A percentile compares a stretch with the other conserved stretches of the same genome.
phyloP scores from a whole-genome alignment of 2,113 vertebrate genomes.

The Pachypanchax playfairii region DNA sequence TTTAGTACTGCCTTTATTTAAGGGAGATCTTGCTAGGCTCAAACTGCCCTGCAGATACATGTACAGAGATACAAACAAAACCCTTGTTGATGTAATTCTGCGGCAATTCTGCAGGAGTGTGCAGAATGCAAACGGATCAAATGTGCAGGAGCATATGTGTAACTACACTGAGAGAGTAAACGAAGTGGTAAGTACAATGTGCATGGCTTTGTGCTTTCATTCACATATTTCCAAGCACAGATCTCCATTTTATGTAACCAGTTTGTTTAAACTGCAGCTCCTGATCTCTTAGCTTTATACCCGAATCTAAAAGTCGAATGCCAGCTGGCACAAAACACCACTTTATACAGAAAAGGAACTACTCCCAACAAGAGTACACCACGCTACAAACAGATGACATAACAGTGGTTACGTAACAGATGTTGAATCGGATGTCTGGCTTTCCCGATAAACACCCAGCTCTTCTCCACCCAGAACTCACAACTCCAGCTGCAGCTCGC shows the following conservation, averaged over 20 bases:
- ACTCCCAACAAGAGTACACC: slow-evolving; percentile 50
- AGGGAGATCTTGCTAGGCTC: slow-evolving; percentile 17
- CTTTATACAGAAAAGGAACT: slow-evolving; percentile 49
- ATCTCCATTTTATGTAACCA: slow-evolving; percentile 57
- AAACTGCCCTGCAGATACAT: slow-evolving; percentile 10
- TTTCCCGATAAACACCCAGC: slow-evolving; percentile 25
- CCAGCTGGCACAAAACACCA: slow-evolving; percentile 66
- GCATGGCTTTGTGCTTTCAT: slow-evolving; percentile 38
- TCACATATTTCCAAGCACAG: slow-evolving; percentile 46
- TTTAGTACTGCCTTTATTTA: slow-evolving; percentile 32
- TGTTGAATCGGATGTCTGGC: slow-evolving; percentile 50
- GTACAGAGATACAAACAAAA: slow-evolving; percentile 18
- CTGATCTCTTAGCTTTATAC: slow-evolving; percentile 56
- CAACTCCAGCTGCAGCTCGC: slow-evolving; percentile 14
- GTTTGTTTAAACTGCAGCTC: slow-evolving; percentile 56
- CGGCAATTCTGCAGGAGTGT: slow-evolving; percentile 16
- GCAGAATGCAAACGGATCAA: slow-evolving; percentile 12
- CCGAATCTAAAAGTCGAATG: slow-evolving; percentile 58
- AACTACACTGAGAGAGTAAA: slow-evolving; percentile 38
- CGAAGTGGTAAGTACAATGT: slow-evolving; percentile 8
- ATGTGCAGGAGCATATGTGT: slow-evolving; percentile 21
- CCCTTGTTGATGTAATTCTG: slow-evolving; percentile 48
- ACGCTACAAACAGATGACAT: slow-evolving; percentile 67
- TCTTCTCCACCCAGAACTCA: slow-evolving; percentile 45
- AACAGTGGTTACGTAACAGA: slow-evolving; percentile 67